Percentiles rank a stretch among this genome's conserved stretches.
Evolutionary conservation across 2,888 invertebrate genomes (phyloP).

Genomic region (Crossocerus cetratus): DNA sequence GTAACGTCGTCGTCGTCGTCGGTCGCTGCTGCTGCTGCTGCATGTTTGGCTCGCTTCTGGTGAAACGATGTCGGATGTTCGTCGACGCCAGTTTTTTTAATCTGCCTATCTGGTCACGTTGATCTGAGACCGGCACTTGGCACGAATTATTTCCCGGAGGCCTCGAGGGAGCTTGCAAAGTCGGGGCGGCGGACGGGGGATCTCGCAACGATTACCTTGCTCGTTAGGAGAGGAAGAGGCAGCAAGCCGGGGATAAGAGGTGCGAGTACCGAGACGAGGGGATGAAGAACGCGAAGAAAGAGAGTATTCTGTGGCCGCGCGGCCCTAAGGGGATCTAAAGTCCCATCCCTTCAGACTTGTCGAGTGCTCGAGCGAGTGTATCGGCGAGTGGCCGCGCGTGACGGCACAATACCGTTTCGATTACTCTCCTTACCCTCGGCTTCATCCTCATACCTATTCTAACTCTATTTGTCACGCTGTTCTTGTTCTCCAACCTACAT

Average conservation of each 20-base stretch:
- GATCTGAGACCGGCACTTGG: slow-evolving; percentile 3
- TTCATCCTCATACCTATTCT: background rate
- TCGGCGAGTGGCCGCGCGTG: slow-evolving; percentile 73
- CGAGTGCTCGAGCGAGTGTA: slow-evolving; percentile 53
- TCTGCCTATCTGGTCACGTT: slow-evolving; percentile 3
- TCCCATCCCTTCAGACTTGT: slow-evolving; percentile 2
- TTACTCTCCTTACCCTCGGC: slow-evolving; percentile 61
- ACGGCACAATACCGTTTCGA: slow-evolving; percentile 72
- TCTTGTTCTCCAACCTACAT: background rate
- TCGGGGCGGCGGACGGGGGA: too few relatives aligned
- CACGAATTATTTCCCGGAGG: slow-evolving; percentile 6
- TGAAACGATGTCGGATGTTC: too few relatives aligned
- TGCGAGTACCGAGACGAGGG: slow-evolving; percentile 6
- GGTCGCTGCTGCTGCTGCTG: too few relatives aligned
- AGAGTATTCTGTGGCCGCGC: slow-evolving; percentile 37
- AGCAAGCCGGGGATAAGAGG: background rate
- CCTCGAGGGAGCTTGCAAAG: background rate
- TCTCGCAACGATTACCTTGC: slow-evolving; percentile 2
- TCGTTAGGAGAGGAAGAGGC: background rate
- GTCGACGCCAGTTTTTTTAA: background rate
- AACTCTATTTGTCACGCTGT: background rate
- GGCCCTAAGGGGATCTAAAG: slow-evolving; percentile 18
- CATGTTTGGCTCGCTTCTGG: too few relatives aligned
- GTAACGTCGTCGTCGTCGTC: too few relatives aligned
- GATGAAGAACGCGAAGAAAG: slow-evolving; percentile 18